These are phyloP conservation scores for Talpa occidentalis DNA, from an alignment of 2,113 vertebrate species.

Conservation along the genomic window DNA sequence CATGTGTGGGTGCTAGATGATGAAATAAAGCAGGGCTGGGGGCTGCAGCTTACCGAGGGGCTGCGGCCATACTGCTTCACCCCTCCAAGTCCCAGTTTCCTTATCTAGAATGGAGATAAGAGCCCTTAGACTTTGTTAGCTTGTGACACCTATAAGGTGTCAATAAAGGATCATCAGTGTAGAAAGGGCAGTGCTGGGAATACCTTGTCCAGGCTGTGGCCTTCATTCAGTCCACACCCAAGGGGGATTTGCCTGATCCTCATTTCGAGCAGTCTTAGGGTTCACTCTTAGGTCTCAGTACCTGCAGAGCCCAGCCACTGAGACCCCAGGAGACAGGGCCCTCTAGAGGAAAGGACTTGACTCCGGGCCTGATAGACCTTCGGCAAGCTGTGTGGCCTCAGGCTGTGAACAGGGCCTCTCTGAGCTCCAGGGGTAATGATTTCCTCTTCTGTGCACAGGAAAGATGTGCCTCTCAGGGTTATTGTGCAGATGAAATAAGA, in stretches of 20 bases:
- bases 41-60: neutral
- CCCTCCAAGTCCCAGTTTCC: neutral
- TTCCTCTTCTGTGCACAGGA: neutral
- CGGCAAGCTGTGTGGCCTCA: neutral
- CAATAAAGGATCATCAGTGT: neutral
- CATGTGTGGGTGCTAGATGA: neutral
- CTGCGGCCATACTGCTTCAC: neutral
- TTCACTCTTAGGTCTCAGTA: neutral
- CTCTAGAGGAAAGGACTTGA: neutral
- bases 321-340: neutral
- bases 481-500: neutral
- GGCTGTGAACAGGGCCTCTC: neutral
- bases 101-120: neutral
- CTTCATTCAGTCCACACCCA: fast-evolving
- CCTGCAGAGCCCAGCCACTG: neutral
- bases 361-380: fast-evolving
- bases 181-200: neutral
- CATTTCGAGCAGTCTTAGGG: too few species aligned
- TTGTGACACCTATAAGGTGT: neutral
- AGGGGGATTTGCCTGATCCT: neutral
- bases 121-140: neutral
- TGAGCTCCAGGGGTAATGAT: neutral
- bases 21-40: neutral
- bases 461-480: constrained; percentile 1
- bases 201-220: neutral